These are phyloP conservation scores for Syritta pipiens DNA, from an alignment of 2,888 invertebrate species.

Conservation along the genomic window DNA sequence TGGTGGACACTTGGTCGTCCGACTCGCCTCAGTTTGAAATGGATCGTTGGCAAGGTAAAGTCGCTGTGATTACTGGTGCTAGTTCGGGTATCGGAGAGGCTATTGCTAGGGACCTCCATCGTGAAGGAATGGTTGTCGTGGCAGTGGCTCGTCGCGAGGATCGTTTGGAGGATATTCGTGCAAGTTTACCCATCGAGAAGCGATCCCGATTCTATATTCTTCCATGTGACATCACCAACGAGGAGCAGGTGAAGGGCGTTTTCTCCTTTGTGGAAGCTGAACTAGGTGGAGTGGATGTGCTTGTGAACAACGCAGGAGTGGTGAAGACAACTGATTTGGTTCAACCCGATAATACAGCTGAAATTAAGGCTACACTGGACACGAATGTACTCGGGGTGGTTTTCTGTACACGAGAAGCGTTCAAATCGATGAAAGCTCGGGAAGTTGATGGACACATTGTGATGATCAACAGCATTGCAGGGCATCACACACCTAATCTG, in stretches of 20 bases:
- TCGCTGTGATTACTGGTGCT: constrained; percentile 58
- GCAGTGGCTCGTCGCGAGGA: constrained; percentile 50
- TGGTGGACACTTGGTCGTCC: not conserved
- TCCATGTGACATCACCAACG: constrained; percentile 81
- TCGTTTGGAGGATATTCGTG: constrained; percentile 43
- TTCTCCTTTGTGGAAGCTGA: constrained; percentile 80
- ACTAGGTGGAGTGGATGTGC: constrained; percentile 81
- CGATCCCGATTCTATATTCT: constrained; percentile 75
- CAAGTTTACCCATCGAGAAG: constrained; percentile 41
- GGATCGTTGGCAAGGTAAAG: constrained; percentile 61
- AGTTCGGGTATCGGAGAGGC: constrained; percentile 66
- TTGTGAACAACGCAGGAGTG: constrained; percentile 82
- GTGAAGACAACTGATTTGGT: constrained; percentile 24
- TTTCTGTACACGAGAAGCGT: constrained; percentile 80
- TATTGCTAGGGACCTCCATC: constrained; percentile 45
- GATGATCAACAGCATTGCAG: constrained; percentile 79
- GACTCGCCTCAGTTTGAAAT: constrained; percentile 18
- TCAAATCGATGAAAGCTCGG: constrained; percentile 79
- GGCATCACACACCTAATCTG: constrained; percentile 73
- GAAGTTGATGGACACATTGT: constrained; percentile 80
- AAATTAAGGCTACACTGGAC: constrained; percentile 76
- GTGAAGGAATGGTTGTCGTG: constrained; percentile 50
- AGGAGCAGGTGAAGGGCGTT: constrained; percentile 80
- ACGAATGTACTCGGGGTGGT: constrained; percentile 80
- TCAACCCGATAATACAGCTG: constrained; percentile 70